A percentile compares a stretch with the other conserved stretches of the same genome.
These are phyloP conservation scores for Drosophila buzzatii DNA, from an alignment of 2,888 invertebrate species.

Conservation along the genomic window DNA sequence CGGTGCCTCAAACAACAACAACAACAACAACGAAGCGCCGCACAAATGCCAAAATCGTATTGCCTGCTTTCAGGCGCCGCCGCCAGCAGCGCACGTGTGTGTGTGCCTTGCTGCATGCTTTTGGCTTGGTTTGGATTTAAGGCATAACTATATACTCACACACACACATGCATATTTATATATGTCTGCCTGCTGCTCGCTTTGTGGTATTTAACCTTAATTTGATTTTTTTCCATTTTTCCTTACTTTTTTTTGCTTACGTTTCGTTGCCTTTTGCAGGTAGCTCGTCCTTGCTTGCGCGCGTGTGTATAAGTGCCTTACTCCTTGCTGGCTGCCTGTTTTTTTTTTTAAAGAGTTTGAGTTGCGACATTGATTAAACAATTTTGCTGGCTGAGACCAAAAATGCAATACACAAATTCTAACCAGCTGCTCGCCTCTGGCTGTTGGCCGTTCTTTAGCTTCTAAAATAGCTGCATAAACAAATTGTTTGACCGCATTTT, in stretches of 20 bases:
- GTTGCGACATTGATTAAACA: conserved; percentile 72
- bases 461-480: conserved; percentile 72
- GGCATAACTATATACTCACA: conserved; percentile 41
- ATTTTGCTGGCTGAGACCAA: conserved; percentile 46
- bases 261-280: conserved; percentile 39
- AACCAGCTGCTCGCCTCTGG: conserved; percentile 15
- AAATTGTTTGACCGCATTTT: conserved; percentile 78
- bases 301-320: conserved; percentile 27
- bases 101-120: conserved; percentile 43
- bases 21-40: conserved; percentile 28
- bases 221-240: conserved; percentile 66
- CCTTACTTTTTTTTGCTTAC: conserved; percentile 24
- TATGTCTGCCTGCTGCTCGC: conserved; percentile 57
- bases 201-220: conserved; percentile 81
- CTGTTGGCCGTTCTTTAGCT: conserved; percentile 14
- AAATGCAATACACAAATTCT: conserved; percentile 32
- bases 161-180: conserved; percentile 9
- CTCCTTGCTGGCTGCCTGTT: conserved; percentile 26
- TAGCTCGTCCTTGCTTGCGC: conserved; percentile 54
- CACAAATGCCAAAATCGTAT: conserved; percentile 75
- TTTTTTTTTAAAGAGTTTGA: conserved; percentile 59
- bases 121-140: conserved; percentile 59
- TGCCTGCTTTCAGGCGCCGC: conserved; percentile 72
- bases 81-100: conserved; percentile 27
- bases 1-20: conserved; percentile 35